Conservation (phyloP, 1,140 invertebrate genomes). For the Apolygus lucorum region DNA sequence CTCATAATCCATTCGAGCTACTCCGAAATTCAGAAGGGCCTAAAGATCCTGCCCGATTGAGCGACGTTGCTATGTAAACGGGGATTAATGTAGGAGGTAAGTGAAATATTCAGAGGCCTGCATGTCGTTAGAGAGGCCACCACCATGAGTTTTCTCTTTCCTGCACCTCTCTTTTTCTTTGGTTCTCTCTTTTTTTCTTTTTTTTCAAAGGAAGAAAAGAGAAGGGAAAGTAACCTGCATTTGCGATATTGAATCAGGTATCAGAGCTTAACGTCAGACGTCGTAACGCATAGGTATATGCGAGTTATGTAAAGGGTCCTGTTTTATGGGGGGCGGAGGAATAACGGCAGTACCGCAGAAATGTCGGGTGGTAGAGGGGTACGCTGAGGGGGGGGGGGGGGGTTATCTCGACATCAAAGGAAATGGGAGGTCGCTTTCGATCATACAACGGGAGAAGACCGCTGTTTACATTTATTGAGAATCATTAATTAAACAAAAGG, state of each 20-base stretch:
- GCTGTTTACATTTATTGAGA: background rate
- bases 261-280: background rate
- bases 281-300: background rate
- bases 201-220: background rate
- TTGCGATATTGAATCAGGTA: background rate
- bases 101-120: background rate
- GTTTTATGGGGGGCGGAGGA: background rate
- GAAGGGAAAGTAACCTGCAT: background rate
- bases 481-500: conserved; percentile 17
- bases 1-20: background rate
- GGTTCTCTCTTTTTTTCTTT: background rate
- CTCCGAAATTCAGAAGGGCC: background rate
- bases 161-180: background rate
- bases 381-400: background rate
- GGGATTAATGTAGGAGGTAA: background rate
- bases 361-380: background rate
- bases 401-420: background rate
- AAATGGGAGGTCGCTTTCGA: conserved; percentile 7
- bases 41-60: background rate
- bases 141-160: background rate
- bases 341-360: conserved; percentile 15
- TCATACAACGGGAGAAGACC: background rate
- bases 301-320: background rate
- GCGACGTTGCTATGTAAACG: background rate
- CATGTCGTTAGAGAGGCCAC: background rate